Percentiles rank a stretch among this genome's conserved stretches.
These are phyloP conservation scores for Coreoperca whiteheadi DNA, from an alignment of 2,113 vertebrate species.

Conservation along the genomic window DNA sequence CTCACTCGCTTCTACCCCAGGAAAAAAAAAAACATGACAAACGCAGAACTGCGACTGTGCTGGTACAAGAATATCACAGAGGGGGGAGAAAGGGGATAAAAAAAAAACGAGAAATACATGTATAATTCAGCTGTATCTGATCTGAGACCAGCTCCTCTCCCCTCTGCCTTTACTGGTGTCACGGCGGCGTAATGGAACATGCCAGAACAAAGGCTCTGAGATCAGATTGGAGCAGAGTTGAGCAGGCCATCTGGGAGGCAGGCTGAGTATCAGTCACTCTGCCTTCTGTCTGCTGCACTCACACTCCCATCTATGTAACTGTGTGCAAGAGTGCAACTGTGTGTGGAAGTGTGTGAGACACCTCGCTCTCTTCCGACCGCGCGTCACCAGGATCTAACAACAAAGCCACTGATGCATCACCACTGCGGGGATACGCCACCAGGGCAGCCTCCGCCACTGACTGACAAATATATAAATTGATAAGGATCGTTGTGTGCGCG, in stretches of 20 bases:
- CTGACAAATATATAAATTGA: slow-evolving; percentile 67
- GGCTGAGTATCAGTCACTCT: slow-evolving; percentile 83
- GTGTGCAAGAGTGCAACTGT: slow-evolving; percentile 68
- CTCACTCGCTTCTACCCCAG: slow-evolving; percentile 41
- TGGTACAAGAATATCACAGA: slow-evolving; percentile 72
- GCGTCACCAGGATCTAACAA: slow-evolving; percentile 63
- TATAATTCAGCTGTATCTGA: slow-evolving; percentile 83
- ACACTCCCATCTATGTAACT: slow-evolving; percentile 78
- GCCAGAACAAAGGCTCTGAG: slow-evolving; percentile 84
- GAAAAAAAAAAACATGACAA: slow-evolving; percentile 64
- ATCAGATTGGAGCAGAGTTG: slow-evolving; percentile 86
- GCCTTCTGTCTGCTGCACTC: slow-evolving; percentile 81
- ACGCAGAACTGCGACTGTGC: slow-evolving; percentile 62
- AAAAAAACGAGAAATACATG: slow-evolving; percentile 66
- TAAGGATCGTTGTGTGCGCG: slow-evolving; percentile 42
- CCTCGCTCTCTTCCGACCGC: slow-evolving; percentile 60
- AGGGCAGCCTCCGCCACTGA: slow-evolving; percentile 55
- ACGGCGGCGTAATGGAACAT: slow-evolving; percentile 83
- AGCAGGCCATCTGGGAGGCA: slow-evolving; percentile 84
- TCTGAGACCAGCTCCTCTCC: slow-evolving; percentile 82
- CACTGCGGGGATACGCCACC: slow-evolving; percentile 56
- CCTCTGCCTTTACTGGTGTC: slow-evolving; percentile 84
- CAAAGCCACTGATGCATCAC: slow-evolving; percentile 36
- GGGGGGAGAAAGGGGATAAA: too few species aligned
- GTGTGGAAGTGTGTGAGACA: slow-evolving; percentile 42